phyloP scores from a whole-genome alignment of 2,888 invertebrate species.

The Athetis lepigone region DNA sequence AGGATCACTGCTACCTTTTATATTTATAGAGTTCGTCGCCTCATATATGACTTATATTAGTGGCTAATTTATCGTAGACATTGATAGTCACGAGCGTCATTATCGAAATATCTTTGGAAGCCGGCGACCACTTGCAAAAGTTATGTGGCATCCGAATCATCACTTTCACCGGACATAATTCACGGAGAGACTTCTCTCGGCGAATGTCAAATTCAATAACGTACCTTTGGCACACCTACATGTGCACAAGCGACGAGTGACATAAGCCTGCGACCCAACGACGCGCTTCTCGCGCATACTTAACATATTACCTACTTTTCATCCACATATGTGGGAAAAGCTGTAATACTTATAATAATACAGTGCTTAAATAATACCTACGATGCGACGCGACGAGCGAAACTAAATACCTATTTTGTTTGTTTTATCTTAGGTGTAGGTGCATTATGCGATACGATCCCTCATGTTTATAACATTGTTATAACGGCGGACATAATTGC shows the following conservation, averaged over 20 bases:
- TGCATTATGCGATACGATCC: constrained; percentile 6
- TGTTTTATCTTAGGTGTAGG: constrained; percentile 8
- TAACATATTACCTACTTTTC: constrained; percentile 22
- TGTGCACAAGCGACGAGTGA: constrained; percentile 57
- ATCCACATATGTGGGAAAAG: constrained; percentile 17
- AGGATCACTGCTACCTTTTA: constrained; percentile 1
- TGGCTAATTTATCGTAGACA: constrained; percentile 27
- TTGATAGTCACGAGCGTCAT: constrained; percentile 52
- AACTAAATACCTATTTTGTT: background rate
- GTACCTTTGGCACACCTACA: constrained; percentile 67
- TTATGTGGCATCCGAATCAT: constrained; percentile 60
- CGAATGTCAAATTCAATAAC: constrained; percentile 78
- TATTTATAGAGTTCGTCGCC: background rate
- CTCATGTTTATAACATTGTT: background rate
- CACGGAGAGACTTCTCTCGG: constrained; percentile 68
- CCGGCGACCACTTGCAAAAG: constrained; percentile 69
- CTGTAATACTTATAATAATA: background rate
- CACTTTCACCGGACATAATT: constrained; percentile 79
- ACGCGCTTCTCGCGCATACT: constrained; percentile 48
- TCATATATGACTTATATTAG: background rate
- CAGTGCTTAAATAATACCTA: constrained; percentile 11
- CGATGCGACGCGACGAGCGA: background rate
- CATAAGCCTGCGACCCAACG: constrained; percentile 68
- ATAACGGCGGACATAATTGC: constrained; percentile 1
- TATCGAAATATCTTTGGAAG: constrained; percentile 59